Evolutionary conservation across 92 coral and sea anemone species (phyloP), one percentile per base, ranked within the genome.

Genomic region (Porites evermanni): DNA sequence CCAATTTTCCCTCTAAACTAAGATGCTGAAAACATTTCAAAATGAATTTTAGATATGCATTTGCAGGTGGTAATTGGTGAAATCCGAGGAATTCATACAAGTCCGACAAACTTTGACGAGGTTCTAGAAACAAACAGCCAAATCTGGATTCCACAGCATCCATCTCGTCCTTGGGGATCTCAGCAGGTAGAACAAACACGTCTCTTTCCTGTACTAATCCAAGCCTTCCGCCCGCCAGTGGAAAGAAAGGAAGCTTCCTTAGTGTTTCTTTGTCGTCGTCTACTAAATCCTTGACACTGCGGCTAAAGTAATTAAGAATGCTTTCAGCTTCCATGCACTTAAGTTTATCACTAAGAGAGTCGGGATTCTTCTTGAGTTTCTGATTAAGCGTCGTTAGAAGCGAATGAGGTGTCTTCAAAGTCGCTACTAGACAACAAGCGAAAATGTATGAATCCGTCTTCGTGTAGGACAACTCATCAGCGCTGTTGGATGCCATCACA

Each of bases 31-130:
- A 90, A 51, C 80, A 24, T 59, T 16, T 68, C 58, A 94, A 78
- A n/a, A 94, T 72, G 18, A 86, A 87, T 12, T 87, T 91, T 12
- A 85, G 81, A 80, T 94, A 94, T 2, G 80, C 85, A 11, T 94
- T 93, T 1, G 87, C 91, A 32, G 50, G 74, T 44, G 86, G 86
- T 12, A 59, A 12, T 0, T 69, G 58, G 64, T 82, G 63, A 17
- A 92, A 80, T 13, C 59, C 79, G 24, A 94, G 81, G n/a, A 89
- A 80, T 24, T 63, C n/a, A 67, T 86, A 89, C 0, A 94, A 81
- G 13, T 77, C 59, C 13, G 77, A 38, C 67, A 94, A 81, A 20
- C 19, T 73, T 64, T 60, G 18, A 51, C 14, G 13, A 16, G 54
- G 60, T 12, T 80, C 54, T 3, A 94, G 70, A 71, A 94, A 85